These are phyloP conservation scores for Therioaphis trifolii DNA, from an alignment of 2,888 invertebrate genomes.

Conservation along the genomic window DNA sequence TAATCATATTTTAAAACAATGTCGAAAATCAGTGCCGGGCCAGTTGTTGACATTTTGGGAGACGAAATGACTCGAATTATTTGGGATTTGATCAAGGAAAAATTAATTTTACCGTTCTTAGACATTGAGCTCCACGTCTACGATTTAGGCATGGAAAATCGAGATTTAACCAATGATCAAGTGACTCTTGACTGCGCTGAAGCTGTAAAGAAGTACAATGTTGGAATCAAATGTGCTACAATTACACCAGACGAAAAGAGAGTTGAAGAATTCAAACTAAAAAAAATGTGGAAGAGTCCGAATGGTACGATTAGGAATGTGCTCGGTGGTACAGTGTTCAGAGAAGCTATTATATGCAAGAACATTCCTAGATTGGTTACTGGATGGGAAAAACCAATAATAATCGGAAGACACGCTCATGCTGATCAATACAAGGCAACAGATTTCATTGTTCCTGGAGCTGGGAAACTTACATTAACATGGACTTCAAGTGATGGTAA, in stretches of 20 bases:
- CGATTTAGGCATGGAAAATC: constrained; percentile 94
- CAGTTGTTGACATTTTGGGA: constrained; percentile 92
- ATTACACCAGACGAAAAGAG: constrained; percentile 98
- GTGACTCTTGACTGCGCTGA: constrained; percentile 97
- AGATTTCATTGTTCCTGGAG: constrained; percentile 93
- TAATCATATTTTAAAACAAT: constrained; percentile 58
- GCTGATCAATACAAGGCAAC: constrained; percentile 97
- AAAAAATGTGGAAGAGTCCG: constrained; percentile 92
- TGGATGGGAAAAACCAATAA: constrained; percentile 95
- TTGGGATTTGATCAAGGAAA: constrained; percentile 98
- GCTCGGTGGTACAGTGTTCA: constrained; percentile 84
- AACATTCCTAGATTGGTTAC: constrained; percentile 95
- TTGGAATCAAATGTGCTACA: constrained; percentile 98
- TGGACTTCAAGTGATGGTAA: constrained; percentile 78
- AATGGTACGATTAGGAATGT: constrained; percentile 91
- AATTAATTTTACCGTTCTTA: constrained; percentile 94
- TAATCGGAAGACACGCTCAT: constrained; percentile 98
- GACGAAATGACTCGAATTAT: constrained; percentile 98
- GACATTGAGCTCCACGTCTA: constrained; percentile 93
- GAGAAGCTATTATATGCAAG: constrained; percentile 88
- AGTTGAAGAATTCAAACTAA: constrained; percentile 89
- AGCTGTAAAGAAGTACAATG: constrained; percentile 96
- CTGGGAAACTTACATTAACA: constrained; percentile 86
- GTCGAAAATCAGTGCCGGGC: constrained; percentile 74
- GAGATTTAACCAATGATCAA: constrained; percentile 93